phyloP scores from a whole-genome alignment of 92 coral and sea anemone species.

The Virgularia gustaviana region DNA sequence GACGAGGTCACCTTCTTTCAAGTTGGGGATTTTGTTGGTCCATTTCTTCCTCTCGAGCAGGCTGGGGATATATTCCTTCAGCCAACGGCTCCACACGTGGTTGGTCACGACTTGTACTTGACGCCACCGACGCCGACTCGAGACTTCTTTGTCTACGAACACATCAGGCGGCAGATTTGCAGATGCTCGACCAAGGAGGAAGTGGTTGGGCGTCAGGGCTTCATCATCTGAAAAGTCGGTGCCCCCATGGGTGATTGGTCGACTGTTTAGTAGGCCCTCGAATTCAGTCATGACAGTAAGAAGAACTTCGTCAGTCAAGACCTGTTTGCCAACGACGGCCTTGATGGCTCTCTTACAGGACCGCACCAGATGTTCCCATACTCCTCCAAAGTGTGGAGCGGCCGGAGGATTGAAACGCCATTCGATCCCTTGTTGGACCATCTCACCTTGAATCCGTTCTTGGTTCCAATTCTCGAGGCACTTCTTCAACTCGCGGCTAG shows the following conservation, averaged over 20 bases:
- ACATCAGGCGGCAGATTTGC: neutral
- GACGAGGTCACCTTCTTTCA: conserved; percentile 45
- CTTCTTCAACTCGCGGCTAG: too few relatives aligned
- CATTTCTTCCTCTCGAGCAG: conserved; percentile 44
- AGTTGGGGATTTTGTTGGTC: neutral
- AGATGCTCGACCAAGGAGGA: neutral
- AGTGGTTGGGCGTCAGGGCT: neutral
- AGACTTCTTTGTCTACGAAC: conserved; percentile 35
- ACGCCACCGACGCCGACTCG: conserved; percentile 41
- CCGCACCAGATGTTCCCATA: too few relatives aligned
- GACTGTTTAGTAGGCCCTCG: too few relatives aligned
- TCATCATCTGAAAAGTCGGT: too few relatives aligned
- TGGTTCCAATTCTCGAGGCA: too few relatives aligned
- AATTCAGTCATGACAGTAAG: neutral
- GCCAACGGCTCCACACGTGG: conserved; percentile 35
- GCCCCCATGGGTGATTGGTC: too few relatives aligned
- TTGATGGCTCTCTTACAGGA: conserved; percentile 1
- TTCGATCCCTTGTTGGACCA: too few relatives aligned
- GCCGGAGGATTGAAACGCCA: too few relatives aligned
- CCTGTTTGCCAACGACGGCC: too few relatives aligned
- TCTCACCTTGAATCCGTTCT: too few relatives aligned
- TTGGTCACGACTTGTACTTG: conserved; percentile 37
- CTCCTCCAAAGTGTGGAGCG: too few relatives aligned
- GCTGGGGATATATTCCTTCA: conserved; percentile 11
- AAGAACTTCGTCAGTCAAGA: neutral